Evolutionary conservation across 2,888 invertebrate genomes (phyloP).

Genomic region (Drosophila ezoana): DNA sequence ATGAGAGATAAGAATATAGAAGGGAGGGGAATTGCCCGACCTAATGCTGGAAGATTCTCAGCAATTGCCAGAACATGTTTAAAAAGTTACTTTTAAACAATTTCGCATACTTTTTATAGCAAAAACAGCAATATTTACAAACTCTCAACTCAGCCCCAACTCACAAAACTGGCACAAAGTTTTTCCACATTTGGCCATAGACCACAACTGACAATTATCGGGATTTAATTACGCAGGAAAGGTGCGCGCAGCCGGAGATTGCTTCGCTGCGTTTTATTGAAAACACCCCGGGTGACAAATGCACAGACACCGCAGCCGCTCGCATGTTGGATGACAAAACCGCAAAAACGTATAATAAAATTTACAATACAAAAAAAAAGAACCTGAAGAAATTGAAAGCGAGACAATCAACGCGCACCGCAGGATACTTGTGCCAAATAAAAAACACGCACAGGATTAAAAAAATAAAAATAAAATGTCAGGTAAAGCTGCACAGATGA

Average conservation of each 20-base stretch:
- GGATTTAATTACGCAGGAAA: conserved; percentile 57
- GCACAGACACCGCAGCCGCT: conserved; percentile 48
- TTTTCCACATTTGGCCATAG: conserved; percentile 1
- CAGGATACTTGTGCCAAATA: conserved; percentile 63
- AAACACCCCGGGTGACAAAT: conserved; percentile 67
- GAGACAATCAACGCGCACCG: conserved; percentile 68
- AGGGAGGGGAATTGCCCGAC: too few species aligned
- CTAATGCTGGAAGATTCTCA: too few species aligned
- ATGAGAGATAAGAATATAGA: too few species aligned
- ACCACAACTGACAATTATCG: conserved; percentile 63
- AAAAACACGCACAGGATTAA: conserved; percentile 55
- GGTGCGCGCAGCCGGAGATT: neutral
- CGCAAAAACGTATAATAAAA: conserved; percentile 39
- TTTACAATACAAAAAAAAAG: conserved; percentile 4
- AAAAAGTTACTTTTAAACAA: too few species aligned
- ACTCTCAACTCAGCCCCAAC: neutral
- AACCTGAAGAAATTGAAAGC: conserved; percentile 46
- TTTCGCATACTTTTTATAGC: too few species aligned
- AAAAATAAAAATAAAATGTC: conserved; percentile 25
- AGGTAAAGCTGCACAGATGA: conserved; percentile 2
- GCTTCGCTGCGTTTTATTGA: conserved; percentile 7
- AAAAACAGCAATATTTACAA: neutral
- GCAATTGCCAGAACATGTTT: too few species aligned
- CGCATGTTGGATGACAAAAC: conserved; percentile 64
- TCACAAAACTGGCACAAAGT: neutral